Evolutionary conservation across 2,113 vertebrate species (phyloP), one percentile per base, ranked within the genome.

Genomic region (Daubentonia madagascariensis): DNA sequence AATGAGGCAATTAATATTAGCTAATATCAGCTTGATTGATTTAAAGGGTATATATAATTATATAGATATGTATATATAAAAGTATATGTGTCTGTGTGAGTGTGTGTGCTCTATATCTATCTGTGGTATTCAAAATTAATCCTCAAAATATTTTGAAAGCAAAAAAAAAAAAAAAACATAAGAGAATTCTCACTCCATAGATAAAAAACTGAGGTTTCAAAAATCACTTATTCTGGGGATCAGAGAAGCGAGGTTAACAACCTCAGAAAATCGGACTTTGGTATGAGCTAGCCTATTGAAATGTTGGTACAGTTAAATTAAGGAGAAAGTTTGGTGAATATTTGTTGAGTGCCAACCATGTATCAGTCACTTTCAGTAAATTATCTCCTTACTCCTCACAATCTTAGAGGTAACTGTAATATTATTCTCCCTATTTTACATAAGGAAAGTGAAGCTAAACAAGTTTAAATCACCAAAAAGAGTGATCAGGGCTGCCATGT

Each of bases 1-100:
- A 98, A 98, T 98, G 98, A 98, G 98, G 98, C 97, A 96, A 98
- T 98, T 98, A 98, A 98, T 98, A 98, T 97, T 98, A 98, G 97
- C 96, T 98, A 98, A 98, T 99, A 98, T 98, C 97, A 98, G 85
- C 95, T 98, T 98, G 97, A 98, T 98, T 98, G 97, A 98, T 98
- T 98, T 96, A 89, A 94, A 98, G 91, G 88, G 81, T 97, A 98
- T 95, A 97, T 98, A 76, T 94, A 98, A 96, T 96, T 95, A 87
- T 25, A 96, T 76, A 91, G 63, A 72, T 35, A 40, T 91, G 30
- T 94, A 28, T 61, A 52, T 78, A 61, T 23, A 50, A 52, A 94
- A 84, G 7, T 80, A 23, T 40, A 30, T 48, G 0, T 85, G 68
- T 67, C 68, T 78, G 6, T 76, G 48, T 96, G 63, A 97, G 93